Conservation (phyloP, 2,113 vertebrate species). For the Hipposideros armiger region DNA sequence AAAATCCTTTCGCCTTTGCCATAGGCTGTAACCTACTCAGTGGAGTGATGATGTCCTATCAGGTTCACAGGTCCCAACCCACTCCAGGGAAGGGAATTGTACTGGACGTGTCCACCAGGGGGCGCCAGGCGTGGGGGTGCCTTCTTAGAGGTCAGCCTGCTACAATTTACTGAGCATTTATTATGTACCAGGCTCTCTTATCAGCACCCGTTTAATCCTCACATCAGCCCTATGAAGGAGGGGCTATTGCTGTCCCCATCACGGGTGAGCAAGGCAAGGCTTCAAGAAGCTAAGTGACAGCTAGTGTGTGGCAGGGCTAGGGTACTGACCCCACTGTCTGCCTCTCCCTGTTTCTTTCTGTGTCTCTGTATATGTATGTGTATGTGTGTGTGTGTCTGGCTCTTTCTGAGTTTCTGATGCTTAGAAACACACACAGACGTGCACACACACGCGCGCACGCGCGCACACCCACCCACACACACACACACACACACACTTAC, state of each 20-base stretch:
- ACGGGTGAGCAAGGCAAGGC: neutral
- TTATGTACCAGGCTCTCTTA: neutral
- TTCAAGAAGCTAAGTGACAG: neutral
- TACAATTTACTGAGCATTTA: neutral
- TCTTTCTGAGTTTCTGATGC: neutral
- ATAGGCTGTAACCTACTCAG: neutral
- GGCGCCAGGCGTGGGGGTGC: too few species aligned
- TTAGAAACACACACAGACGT: neutral
- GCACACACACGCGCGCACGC: too few species aligned
- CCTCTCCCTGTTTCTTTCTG: neutral
- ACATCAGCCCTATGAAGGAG: neutral
- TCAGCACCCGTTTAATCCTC: neutral
- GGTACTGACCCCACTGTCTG: accelerated
- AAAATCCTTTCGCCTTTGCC: neutral
- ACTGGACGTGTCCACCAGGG: neutral
- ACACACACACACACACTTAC: too few species aligned
- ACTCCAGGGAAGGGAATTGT: neutral
- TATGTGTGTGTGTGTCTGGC: neutral
- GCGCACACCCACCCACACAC: too few species aligned
- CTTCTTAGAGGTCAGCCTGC: neutral
- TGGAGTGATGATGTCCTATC: neutral
- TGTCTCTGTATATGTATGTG: neutral
- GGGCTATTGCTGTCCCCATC: neutral
- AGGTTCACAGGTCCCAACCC: too few species aligned
- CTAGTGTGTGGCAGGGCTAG: neutral